Conservation (phyloP, 2,113 vertebrate species). For the Dicentrarchus labrax region DNA sequence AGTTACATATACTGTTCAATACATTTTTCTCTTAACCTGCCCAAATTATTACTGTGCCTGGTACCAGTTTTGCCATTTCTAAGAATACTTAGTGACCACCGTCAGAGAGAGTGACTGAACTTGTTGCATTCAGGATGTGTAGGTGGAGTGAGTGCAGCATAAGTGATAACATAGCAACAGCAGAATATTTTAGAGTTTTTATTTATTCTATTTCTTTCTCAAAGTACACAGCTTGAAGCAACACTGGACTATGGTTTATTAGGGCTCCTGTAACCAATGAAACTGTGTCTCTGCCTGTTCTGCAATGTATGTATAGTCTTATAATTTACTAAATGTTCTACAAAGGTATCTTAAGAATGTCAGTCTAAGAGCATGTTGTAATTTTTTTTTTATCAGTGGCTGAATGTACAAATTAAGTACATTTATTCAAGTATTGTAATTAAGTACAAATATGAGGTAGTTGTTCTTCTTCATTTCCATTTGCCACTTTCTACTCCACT, state of each 20-base stretch:
- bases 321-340: not conserved
- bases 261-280: not conserved
- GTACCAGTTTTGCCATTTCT: constrained; percentile 39
- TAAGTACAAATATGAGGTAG: not conserved
- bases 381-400: not conserved
- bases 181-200: not conserved
- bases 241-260: not conserved
- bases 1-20: not conserved
- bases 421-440: not conserved
- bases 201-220: constrained; percentile 8
- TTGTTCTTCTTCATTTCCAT: no score
- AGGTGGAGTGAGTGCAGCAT: constrained; percentile 35
- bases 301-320: not conserved
- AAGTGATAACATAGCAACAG: constrained; percentile 54
- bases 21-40: not conserved
- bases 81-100: constrained; percentile 41
- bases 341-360: not conserved
- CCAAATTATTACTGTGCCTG: constrained; percentile 9
- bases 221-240: not conserved
- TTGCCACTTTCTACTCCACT: no score
- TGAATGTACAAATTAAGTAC: not conserved
- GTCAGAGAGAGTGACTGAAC: constrained; percentile 30
- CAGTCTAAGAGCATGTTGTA: not conserved
- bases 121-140: constrained; percentile 51
- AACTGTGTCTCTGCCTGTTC: not conserved